Conservation (phyloP, 2,888 invertebrate genomes). For the Acleris holmiana region DNA sequence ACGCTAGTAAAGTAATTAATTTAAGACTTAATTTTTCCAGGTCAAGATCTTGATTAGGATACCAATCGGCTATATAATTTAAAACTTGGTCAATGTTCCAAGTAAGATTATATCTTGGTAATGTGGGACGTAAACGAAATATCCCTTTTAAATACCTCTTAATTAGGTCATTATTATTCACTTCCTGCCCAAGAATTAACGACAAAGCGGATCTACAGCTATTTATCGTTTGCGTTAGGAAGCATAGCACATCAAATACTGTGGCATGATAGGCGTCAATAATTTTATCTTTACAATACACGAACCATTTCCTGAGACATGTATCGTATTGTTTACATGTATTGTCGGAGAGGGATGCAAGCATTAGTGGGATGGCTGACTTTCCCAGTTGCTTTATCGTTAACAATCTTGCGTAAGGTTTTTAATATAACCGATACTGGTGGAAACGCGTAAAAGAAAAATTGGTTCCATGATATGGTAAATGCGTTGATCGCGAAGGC, state of each 20-base stretch:
- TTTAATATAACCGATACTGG: slow-evolving; percentile 16
- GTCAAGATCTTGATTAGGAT: slow-evolving; percentile 16
- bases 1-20: slow-evolving; percentile 22
- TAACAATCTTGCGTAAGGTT: slow-evolving; percentile 13
- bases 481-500: slow-evolving; percentile 15
- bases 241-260: slow-evolving; percentile 6
- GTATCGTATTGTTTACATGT: slow-evolving; percentile 38
- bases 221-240: slow-evolving; percentile 28
- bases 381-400: slow-evolving; percentile 5
- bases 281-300: slow-evolving; percentile 10
- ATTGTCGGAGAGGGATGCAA: slow-evolving; percentile 34
- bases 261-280: not conserved
- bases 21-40: slow-evolving; percentile 26
- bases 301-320: slow-evolving; percentile 36
- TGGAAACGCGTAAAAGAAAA: slow-evolving; percentile 27
- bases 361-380: slow-evolving; percentile 25
- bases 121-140: slow-evolving; percentile 16
- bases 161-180: slow-evolving; percentile 11
- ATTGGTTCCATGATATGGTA: slow-evolving; percentile 10
- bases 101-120: slow-evolving; percentile 27
- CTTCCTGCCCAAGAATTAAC: slow-evolving; percentile 9
- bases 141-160: slow-evolving; percentile 31
- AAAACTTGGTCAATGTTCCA: slow-evolving; percentile 29
- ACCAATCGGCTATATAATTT: slow-evolving; percentile 10
- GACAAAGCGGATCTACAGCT: slow-evolving; percentile 25